Conservation (phyloP, 2,888 invertebrate genomes). For the Hirtodrosophila histrioides region DNA sequence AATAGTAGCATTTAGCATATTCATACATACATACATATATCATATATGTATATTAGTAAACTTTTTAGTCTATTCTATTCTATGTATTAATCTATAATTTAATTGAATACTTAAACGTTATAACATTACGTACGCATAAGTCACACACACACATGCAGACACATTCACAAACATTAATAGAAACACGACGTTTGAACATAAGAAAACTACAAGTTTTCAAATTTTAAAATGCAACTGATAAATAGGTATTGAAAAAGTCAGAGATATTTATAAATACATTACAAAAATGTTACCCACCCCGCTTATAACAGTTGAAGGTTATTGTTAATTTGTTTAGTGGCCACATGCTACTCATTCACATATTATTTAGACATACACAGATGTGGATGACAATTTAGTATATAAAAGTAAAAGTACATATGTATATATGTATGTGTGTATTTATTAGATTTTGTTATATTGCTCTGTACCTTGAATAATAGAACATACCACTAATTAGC, state of each 20-base stretch:
- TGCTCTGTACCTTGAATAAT: constrained; percentile 20
- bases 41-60: constrained; percentile 6
- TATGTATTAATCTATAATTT: not conserved
- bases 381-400: constrained; percentile 21
- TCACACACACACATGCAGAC: not conserved
- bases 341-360: not conserved
- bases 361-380: constrained; percentile 10
- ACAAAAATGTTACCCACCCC: not conserved
- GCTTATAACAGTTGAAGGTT: not conserved
- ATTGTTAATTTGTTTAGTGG: constrained; percentile 6
- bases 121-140: constrained; percentile 1
- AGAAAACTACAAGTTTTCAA: constrained; percentile 13
- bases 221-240: constrained; percentile 1
- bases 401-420: not conserved
- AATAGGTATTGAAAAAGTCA: constrained; percentile 6
- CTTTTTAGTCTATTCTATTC: not conserved
- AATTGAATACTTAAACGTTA: constrained; percentile 14
- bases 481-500: not conserved
- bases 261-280: not conserved
- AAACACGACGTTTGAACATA: constrained; percentile 5
- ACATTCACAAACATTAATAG: not conserved
- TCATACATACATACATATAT: constrained; percentile 2
- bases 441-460: constrained; percentile 5
- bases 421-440: not conserved
- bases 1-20: constrained; percentile 25